Percentiles rank a stretch among this genome's conserved stretches.
Evolutionary conservation across 2,797 vertebrate species (phyloP).

Genomic region (Oophaga sylvatica): DNA sequence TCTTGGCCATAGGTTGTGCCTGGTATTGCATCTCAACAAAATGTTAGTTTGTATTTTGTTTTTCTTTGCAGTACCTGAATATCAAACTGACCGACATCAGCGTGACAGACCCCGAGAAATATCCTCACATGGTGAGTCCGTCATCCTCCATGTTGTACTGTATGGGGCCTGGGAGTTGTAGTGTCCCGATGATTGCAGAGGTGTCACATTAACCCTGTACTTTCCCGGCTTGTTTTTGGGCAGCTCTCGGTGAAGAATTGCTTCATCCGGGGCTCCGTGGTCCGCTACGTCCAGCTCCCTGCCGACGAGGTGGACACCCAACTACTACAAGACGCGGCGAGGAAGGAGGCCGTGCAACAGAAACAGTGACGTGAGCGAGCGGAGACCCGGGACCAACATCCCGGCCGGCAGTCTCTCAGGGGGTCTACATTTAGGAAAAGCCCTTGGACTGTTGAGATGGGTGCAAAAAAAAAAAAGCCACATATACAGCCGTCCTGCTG

Average conservation of each 20-base stretch:
- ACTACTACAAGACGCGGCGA: slow-evolving; percentile 88
- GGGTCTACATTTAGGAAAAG: background rate
- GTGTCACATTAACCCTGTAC: background rate
- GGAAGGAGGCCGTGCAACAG: slow-evolving; percentile 93
- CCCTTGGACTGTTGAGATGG: background rate
- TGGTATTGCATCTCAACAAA: too few relatives aligned
- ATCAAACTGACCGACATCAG: slow-evolving; percentile 96
- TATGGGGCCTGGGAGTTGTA: background rate
- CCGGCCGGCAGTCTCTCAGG: background rate
- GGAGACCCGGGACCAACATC: background rate
- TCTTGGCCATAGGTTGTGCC: too few relatives aligned
- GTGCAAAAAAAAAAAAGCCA: background rate
- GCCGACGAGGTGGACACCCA: slow-evolving; percentile 95
- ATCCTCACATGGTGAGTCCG: slow-evolving; percentile 91
- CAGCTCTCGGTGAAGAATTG: slow-evolving; percentile 95
- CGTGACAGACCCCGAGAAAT: slow-evolving; percentile 94
- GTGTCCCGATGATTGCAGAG: background rate
- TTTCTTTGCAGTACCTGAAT: slow-evolving; percentile 84
- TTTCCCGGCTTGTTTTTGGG: slow-evolving; percentile 25
- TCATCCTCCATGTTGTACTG: background rate
- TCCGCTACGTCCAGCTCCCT: slow-evolving; percentile 91
- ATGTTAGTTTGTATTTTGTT: slow-evolving; percentile 4
- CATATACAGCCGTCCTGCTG: background rate
- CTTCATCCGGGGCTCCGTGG: slow-evolving; percentile 93
- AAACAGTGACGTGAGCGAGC: slow-evolving; percentile 80